These are phyloP conservation scores for Cheilosia vernalis DNA, from an alignment of 2,888 invertebrate genomes.

Conservation along the genomic window DNA sequence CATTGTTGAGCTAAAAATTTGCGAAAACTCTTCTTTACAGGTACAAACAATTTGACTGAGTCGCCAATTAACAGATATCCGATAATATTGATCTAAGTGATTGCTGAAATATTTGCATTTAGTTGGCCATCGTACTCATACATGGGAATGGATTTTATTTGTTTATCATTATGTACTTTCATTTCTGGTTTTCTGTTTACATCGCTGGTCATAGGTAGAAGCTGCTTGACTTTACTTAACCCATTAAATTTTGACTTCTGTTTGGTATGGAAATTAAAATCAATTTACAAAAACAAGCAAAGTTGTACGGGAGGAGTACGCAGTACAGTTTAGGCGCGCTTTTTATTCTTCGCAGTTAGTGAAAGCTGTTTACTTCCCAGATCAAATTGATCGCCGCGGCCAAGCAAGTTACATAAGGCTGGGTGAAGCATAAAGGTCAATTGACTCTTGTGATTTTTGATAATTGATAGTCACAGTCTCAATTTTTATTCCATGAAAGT, in stretches of 20 bases:
- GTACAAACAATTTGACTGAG: background rate
- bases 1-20: background rate
- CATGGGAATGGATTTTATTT: background rate
- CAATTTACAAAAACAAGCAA: no score
- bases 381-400: no score
- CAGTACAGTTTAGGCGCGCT: background rate
- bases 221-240: constrained; percentile 2
- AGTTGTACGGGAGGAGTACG: background rate
- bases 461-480: no score
- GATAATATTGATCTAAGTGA: constrained; percentile 27
- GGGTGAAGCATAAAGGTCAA: no score
- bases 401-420: no score
- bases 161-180: constrained; percentile 29
- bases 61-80: constrained; percentile 26
- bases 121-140: background rate
- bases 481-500: no score
- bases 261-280: no score
- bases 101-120: constrained; percentile 21
- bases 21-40: background rate
- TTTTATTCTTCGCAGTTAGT: no score
- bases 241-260: background rate
- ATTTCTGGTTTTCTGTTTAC: constrained; percentile 2
- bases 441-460: no score
- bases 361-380: no score
- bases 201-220: background rate